These are phyloP conservation scores for Triplophysa bombifrons DNA, from an alignment of 2,797 vertebrate genomes.

Conservation along the genomic window DNA sequence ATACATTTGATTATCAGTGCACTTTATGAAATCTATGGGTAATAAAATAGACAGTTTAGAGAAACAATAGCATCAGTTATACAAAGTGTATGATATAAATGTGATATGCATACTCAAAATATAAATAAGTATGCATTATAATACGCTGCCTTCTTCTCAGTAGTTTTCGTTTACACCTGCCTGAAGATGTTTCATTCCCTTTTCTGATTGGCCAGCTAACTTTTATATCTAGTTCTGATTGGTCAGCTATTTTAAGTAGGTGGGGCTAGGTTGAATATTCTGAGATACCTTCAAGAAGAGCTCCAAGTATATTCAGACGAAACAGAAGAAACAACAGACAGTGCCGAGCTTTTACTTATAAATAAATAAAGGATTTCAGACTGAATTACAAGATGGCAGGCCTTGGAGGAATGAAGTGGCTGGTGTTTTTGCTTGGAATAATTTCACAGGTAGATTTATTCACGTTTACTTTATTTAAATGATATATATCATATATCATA, in stretches of 20 bases:
- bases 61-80: too few relatives aligned
- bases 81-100: too few relatives aligned
- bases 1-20: too few relatives aligned
- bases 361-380: conserved; percentile 25
- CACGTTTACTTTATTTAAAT: conserved; percentile 11
- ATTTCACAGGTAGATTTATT: conserved; percentile 69
- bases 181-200: conserved; percentile 38
- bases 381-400: conserved; percentile 58
- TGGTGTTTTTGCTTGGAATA: conserved; percentile 63
- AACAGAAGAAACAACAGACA: conserved; percentile 44
- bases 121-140: too few relatives aligned
- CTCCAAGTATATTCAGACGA: conserved; percentile 46
- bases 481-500: too few relatives aligned
- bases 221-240: conserved; percentile 56
- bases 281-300: conserved; percentile 55
- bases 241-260: conserved; percentile 60
- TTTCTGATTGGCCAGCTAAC: conserved; percentile 41
- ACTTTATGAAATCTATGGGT: too few relatives aligned
- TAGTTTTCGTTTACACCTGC: conserved; percentile 25
- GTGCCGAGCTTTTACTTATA: conserved; percentile 22
- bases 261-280: conserved; percentile 60
- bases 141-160: too few relatives aligned
- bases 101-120: too few relatives aligned
- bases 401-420: conserved; percentile 53
- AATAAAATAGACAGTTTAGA: too few relatives aligned